These are phyloP conservation scores for Calonectris borealis DNA, from an alignment of 2,113 vertebrate species.

Conservation along the genomic window DNA sequence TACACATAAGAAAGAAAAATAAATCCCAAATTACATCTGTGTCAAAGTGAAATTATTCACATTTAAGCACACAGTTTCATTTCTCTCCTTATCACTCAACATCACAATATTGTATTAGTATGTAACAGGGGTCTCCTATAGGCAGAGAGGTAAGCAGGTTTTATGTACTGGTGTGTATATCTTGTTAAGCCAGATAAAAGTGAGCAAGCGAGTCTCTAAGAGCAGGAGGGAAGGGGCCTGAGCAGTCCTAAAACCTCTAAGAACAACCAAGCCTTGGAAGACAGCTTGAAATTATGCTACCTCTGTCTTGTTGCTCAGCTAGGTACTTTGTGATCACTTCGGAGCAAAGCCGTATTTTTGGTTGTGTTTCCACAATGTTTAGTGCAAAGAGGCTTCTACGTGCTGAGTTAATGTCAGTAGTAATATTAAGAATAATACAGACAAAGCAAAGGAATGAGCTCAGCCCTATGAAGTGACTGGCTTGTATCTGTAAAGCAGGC, in stretches of 20 bases:
- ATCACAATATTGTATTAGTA: not conserved
- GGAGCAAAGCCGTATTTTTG: not conserved
- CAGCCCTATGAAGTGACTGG: not conserved
- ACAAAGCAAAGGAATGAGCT: not conserved
- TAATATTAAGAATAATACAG: not conserved
- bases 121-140: not conserved
- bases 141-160: not conserved
- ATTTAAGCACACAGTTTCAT: not conserved
- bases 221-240: rapidly evolving
- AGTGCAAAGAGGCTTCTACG: not conserved
- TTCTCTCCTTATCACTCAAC: not conserved
- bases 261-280: not conserved
- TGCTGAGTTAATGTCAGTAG: not conserved
- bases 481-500: not conserved
- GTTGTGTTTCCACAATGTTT: not conserved
- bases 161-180: not conserved
- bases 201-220: not conserved
- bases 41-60: not conserved
- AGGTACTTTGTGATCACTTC: not conserved
- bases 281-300: not conserved
- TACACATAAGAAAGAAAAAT: not conserved
- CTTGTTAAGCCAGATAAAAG: not conserved
- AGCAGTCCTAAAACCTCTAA: not conserved
- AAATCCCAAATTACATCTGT: not conserved
- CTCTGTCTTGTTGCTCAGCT: not conserved